Evolutionary conservation across 2,797 vertebrate genomes (phyloP).

Genomic region (Macropodus opercularis): DNA sequence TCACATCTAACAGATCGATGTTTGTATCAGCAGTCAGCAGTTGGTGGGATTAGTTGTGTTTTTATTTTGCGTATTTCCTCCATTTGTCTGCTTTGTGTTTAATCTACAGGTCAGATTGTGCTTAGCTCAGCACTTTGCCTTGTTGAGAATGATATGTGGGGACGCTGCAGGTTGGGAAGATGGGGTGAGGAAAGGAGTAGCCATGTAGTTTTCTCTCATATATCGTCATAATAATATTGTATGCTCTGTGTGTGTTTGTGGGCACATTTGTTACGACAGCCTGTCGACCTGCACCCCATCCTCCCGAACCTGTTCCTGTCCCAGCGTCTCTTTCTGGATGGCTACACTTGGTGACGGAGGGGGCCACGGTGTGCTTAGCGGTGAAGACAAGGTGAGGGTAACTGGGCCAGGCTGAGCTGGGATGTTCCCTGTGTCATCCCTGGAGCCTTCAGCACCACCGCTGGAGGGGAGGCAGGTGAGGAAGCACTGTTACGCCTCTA

Average conservation of each 20-base stretch:
- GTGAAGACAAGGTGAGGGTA: conserved; percentile 61
- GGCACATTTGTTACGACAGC: conserved; percentile 58
- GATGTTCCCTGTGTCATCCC: conserved; percentile 54
- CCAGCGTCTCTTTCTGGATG: conserved; percentile 54
- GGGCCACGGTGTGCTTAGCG: conserved; percentile 36
- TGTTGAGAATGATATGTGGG: conserved; percentile 45
- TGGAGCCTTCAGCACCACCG: conserved; percentile 43
- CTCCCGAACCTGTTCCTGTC: conserved; percentile 53
- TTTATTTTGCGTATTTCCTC: no score
- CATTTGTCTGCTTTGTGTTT: conserved; percentile 13
- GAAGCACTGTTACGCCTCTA: conserved; percentile 20
- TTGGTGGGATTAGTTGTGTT: neutral
- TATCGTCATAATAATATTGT: conserved; percentile 50
- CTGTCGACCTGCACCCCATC: conserved; percentile 51
- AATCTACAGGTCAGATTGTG: conserved; percentile 47
- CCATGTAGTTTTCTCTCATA: conserved; percentile 44
- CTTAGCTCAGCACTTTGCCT: conserved; percentile 47
- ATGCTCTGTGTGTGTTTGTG: neutral
- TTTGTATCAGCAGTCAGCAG: neutral
- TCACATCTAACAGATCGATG: conserved; percentile 1
- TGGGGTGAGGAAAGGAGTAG: conserved; percentile 8
- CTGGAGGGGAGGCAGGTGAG: conserved; percentile 6
- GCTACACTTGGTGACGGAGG: conserved; percentile 34
- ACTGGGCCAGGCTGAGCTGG: conserved; percentile 62
- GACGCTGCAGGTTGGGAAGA: conserved; percentile 45